phyloP scores from a whole-genome alignment of 2,797 vertebrate species.

The Pteronotus mesoamericanus region DNA sequence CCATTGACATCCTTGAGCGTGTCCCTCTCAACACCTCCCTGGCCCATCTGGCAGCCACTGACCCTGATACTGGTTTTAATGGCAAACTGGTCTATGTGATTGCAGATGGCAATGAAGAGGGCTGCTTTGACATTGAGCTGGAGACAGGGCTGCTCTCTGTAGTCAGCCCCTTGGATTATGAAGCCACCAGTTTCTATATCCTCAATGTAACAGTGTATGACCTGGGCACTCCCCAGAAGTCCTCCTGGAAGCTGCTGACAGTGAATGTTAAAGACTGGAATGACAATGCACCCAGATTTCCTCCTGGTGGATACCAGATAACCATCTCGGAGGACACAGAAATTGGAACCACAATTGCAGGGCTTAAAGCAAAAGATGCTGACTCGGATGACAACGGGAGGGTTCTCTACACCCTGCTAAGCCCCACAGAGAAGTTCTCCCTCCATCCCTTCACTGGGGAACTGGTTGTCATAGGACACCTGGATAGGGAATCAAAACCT shows the following conservation, averaged over 20 bases:
- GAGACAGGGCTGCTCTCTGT: conserved; percentile 89
- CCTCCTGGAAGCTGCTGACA: conserved; percentile 93
- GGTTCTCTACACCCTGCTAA: conserved; percentile 88
- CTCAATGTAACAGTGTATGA: conserved; percentile 95
- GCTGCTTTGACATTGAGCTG: conserved; percentile 91
- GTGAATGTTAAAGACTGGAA: conserved; percentile 93
- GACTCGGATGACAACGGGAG: conserved; percentile 88
- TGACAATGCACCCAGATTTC: conserved; percentile 92
- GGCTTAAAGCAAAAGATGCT: conserved; percentile 86
- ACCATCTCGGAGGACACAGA: conserved; percentile 88
- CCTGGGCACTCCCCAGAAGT: conserved; percentile 90
- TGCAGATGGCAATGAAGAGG: conserved; percentile 92
- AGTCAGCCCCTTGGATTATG: conserved; percentile 90
- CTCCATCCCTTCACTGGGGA: conserved; percentile 90
- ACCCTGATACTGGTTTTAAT: conserved; percentile 91
- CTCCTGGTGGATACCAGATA: conserved; percentile 88
- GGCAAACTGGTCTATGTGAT: conserved; percentile 91
- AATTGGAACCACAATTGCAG: conserved; percentile 85
- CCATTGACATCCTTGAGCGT: conserved; percentile 89
- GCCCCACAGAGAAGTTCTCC: conserved; percentile 87
- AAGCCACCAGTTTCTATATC: conserved; percentile 91
- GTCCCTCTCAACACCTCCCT: conserved; percentile 85
- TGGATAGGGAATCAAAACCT: conserved; percentile 91
- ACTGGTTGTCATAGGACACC: conserved; percentile 83
- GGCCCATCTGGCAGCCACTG: conserved; percentile 87